Conservation (phyloP, 2,113 vertebrate genomes). For the mouse (Mus musculus) region GRCm39 chr5:83894501-83895000, state of each 20-base stretch:
- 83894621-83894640: background rate
- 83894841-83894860: background rate
- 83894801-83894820: background rate
- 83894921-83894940: background rate
- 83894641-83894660: background rate
- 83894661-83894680: accelerated
- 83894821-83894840: background rate
- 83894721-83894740: background rate
- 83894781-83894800: background rate
- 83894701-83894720: accelerated
- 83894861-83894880: background rate
- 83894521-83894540: background rate
- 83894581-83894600: background rate
- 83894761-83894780: background rate
- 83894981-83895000: constrained; percentile 8
- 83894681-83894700: background rate
- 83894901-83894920: background rate
- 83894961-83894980: constrained; percentile 1
- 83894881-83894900: background rate
- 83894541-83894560: background rate
- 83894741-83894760: background rate
- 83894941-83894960: background rate
- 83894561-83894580: background rate
- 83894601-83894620: background rate
- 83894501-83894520: background rate